A percentile compares a stretch with the other conserved stretches of the same genome.
These are phyloP conservation scores for Platynereis dumerilii DNA, from an alignment of 2,888 invertebrate species.

Conservation along the genomic window DNA sequence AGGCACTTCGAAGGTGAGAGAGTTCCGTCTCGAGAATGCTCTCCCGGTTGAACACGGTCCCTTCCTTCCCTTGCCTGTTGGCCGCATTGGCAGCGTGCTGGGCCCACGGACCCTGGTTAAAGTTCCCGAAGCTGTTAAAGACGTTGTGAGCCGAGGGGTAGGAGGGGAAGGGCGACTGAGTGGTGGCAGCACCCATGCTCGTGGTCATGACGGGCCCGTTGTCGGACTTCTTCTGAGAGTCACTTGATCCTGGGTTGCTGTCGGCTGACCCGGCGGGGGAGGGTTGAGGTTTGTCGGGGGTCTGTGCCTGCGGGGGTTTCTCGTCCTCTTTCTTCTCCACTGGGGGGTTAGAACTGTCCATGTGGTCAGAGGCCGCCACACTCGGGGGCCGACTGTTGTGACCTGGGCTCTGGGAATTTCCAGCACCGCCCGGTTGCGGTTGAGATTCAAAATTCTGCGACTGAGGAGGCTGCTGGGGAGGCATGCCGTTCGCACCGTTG, in stretches of 20 bases:
- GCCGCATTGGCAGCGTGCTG: constrained; percentile 12
- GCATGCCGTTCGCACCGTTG: constrained; percentile 3
- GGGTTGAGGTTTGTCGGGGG: constrained; percentile 11
- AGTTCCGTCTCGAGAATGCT: constrained; percentile 38
- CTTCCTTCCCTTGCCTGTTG: constrained; percentile 8
- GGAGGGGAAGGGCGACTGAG: constrained; percentile 1
- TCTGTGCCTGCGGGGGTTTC: not conserved
- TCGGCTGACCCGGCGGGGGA: not conserved
- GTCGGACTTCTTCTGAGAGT: constrained; percentile 16
- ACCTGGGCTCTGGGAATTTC: too few species aligned
- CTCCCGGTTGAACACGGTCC: constrained; percentile 24
- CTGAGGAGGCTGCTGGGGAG: constrained; percentile 7
- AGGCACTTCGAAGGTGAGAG: constrained; percentile 36
- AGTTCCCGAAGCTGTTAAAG: constrained; percentile 37
- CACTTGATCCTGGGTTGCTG: not conserved
- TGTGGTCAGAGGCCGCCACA: not conserved
- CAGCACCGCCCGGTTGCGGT: too few species aligned
- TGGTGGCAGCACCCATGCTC: constrained; percentile 6
- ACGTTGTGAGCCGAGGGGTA: constrained; percentile 34
- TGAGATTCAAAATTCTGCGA: too few species aligned
- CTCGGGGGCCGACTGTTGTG: not conserved
- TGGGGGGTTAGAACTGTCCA: too few species aligned
- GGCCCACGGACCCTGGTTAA: constrained; percentile 32
- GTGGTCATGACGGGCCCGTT: constrained; percentile 4
- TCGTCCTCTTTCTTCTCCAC: too few species aligned